phyloP scores from a whole-genome alignment of 2,888 invertebrate species.

The Spilosoma lubricipeda region DNA sequence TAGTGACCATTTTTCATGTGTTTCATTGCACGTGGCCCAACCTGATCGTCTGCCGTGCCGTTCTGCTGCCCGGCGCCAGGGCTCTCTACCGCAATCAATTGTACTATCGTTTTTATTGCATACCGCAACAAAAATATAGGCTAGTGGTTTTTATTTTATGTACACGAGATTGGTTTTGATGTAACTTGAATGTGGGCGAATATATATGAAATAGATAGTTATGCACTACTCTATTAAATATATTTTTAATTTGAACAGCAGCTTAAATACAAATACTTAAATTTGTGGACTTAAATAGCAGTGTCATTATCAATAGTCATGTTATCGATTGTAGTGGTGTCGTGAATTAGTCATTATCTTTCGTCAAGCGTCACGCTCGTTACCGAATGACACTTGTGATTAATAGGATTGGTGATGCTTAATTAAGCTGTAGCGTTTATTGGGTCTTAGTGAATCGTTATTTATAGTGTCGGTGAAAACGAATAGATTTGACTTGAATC shows the following conservation, averaged over 20 bases:
- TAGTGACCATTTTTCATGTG: slow-evolving; percentile 73
- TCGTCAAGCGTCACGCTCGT: neutral
- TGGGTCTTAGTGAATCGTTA: neutral
- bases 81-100: slow-evolving; percentile 69
- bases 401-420: neutral
- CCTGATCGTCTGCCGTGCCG: slow-evolving; percentile 49
- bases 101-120: slow-evolving; percentile 68
- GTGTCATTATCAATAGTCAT: neutral
- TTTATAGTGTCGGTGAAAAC: neutral
- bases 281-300: neutral
- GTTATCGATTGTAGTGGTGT: neutral
- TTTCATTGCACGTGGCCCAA: slow-evolving; percentile 62
- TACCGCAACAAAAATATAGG: slow-evolving; percentile 54
- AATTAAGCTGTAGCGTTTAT: neutral
- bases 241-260: neutral
- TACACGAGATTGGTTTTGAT: slow-evolving; percentile 40
- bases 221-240: neutral
- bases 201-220: neutral
- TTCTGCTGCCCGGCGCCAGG: slow-evolving; percentile 49
- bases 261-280: neutral
- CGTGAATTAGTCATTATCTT: neutral
- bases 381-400: neutral
- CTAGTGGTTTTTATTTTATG: slow-evolving; percentile 39
- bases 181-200: slow-evolving; percentile 17
- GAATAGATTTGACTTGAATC: too few relatives aligned